phyloP scores from a whole-genome alignment of 2,797 vertebrate species.

The Notoglanidium macrostoma region DNA sequence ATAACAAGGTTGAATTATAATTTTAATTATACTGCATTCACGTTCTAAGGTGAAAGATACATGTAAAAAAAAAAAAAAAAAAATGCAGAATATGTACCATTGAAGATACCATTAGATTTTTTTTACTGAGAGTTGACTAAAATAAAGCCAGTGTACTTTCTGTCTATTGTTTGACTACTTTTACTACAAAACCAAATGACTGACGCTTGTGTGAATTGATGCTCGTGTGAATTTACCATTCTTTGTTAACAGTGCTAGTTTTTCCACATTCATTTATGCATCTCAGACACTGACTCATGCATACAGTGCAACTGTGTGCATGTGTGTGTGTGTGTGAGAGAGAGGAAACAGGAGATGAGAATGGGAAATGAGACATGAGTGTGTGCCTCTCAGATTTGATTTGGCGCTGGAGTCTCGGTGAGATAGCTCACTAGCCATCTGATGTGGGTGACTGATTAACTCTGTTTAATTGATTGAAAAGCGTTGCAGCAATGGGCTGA shows the following conservation, averaged over 20 bases:
- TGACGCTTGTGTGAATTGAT: background rate
- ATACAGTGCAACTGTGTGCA: conserved; percentile 26
- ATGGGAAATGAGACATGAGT: conserved; percentile 63
- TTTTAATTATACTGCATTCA: too few relatives aligned
- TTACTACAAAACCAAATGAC: background rate
- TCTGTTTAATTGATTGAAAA: conserved; percentile 77
- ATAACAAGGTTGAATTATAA: background rate
- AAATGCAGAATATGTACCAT: background rate
- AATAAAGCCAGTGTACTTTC: conserved; percentile 12
- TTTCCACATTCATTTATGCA: conserved; percentile 28
- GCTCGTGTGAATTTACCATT: conserved; percentile 17
- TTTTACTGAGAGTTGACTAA: background rate
- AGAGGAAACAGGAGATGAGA: conserved; percentile 59
- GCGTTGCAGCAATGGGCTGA: conserved; percentile 66
- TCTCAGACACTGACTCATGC: conserved; percentile 35
- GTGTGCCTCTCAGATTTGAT: conserved; percentile 69
- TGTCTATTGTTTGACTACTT: background rate
- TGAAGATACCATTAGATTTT: background rate
- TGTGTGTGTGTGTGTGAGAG: conserved; percentile 16
- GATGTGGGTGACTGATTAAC: conserved; percentile 65
- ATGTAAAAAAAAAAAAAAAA: too few relatives aligned
- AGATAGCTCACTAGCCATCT: conserved; percentile 68
- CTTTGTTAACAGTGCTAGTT: conserved; percentile 28
- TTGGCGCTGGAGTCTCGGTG: conserved; percentile 64
- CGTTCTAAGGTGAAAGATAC: background rate